Base-by-base conservation (phyloP, 2,113 vertebrate species). In the Heliornis fulica region DNA sequence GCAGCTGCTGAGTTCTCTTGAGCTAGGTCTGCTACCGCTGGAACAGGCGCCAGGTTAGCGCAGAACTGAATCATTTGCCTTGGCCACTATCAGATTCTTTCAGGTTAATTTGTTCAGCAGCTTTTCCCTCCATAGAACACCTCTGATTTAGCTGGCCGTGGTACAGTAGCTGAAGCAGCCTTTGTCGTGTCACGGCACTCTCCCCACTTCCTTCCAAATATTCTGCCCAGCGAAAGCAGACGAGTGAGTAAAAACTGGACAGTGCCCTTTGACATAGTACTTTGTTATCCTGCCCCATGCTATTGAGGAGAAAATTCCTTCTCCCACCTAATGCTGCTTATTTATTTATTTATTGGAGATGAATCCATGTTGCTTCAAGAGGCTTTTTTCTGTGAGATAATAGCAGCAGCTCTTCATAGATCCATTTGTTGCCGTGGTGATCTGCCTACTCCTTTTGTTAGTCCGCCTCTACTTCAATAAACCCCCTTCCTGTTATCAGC, bases 361-460 rank as follows among this genome's bases (percentile, higher is more conserved):
- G 92, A 98, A 97, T 97, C 95, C 93, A 96, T 98, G 97, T 98
- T 97, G 97, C 97, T 98, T 99, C 98, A 98, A 99, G 99, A 98
- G 99, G 98, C 98, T 99, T 99, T 98, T 98, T 97, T 97, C 98
- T 98, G 98, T 97, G 97, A 98, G 98, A 99, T 99, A 99, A 99
- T 99, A 98, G 99, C 98, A 81, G 97, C 77, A 96, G 98, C 98
- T 99, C 98, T 99, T 98, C 97, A 98, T 98, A 98, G 97, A 98
- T 99, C 99, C 99, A 99, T 99, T 99, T 99, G 99, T 99, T 99
- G 99, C 99, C 98, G 85, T 98, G 98, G 99, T 98, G 98, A 99
- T 98, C 97, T 98, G 98, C 98, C 97, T 97, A 97, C 97, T 98
- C 97, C 98, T 98, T 98, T 98, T 98, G 97, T 98, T 98, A 97